These are phyloP conservation scores for Selene dorsalis DNA, from an alignment of 2,797 vertebrate species.

Conservation along the genomic window DNA sequence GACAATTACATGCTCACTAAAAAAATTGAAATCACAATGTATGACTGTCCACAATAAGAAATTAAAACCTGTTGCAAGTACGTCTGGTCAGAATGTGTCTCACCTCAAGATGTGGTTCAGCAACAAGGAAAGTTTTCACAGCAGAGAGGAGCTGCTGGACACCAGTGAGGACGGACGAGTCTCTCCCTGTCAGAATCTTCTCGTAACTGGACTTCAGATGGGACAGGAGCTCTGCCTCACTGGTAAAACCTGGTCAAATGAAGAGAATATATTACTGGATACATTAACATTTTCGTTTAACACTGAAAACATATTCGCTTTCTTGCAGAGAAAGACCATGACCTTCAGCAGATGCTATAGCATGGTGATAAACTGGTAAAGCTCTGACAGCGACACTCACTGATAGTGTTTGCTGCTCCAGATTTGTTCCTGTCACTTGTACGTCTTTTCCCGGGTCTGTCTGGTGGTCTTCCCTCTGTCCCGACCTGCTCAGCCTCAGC, in stretches of 20 bases:
- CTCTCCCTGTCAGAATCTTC: conserved; percentile 80
- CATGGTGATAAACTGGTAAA: background rate
- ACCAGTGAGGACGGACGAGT: conserved; percentile 68
- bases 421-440: conserved; percentile 81
- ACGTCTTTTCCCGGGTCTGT: conserved; percentile 76
- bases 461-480: conserved; percentile 73
- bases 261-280: background rate
- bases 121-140: conserved; percentile 84
- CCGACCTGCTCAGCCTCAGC: conserved; percentile 80
- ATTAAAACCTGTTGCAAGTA: background rate
- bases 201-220: conserved; percentile 86
- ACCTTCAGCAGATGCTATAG: background rate
- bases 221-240: conserved; percentile 88
- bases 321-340: background rate
- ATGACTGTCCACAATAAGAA: background rate
- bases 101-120: conserved; percentile 84
- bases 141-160: conserved; percentile 84
- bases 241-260: conserved; percentile 85
- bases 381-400: conserved; percentile 74
- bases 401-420: conserved; percentile 46
- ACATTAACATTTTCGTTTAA: background rate
- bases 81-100: conserved; percentile 36
- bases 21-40: background rate
- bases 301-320: background rate
- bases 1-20: background rate